Percentiles rank a stretch among this genome's conserved stretches.
phyloP scores from a whole-genome alignment of 2,113 vertebrate species.

The Lepus americanus region DNA sequence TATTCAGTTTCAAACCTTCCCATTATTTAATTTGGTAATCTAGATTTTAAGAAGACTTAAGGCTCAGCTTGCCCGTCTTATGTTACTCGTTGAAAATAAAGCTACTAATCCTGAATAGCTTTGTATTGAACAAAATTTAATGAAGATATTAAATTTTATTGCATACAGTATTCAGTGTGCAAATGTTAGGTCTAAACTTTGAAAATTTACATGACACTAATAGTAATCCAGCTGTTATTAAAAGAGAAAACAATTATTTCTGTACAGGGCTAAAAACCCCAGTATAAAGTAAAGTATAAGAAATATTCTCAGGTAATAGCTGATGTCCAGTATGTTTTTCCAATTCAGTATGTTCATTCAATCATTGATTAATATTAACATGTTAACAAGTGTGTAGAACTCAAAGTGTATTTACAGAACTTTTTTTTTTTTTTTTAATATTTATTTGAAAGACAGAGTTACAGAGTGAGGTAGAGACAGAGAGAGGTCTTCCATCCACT shows the following conservation, averaged over 20 bases:
- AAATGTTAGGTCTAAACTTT: constrained; percentile 46
- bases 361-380: background rate
- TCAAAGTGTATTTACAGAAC: constrained; percentile 46
- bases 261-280: background rate
- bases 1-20: constrained; percentile 24
- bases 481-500: too few relatives aligned
- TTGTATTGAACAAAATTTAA: constrained; percentile 39
- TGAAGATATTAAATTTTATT: constrained; percentile 53
- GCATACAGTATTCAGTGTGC: background rate
- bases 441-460: too few relatives aligned
- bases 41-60: constrained; percentile 35
- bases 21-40: constrained; percentile 65
- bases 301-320: constrained; percentile 13
- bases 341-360: constrained; percentile 22
- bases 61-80: background rate
- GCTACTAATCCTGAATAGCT: constrained; percentile 33
- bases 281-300: constrained; percentile 45
- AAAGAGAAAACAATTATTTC: constrained; percentile 38
- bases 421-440: too few relatives aligned
- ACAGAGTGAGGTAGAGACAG: too few relatives aligned
- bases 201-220: constrained; percentile 6
- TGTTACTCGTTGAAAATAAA: constrained; percentile 39
- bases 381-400: constrained; percentile 34
- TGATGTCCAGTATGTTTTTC: constrained; percentile 12
- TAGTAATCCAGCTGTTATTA: constrained; percentile 4